phyloP scores from a whole-genome alignment of 2,113 vertebrate genomes.

The Rhineura floridana region DNA sequence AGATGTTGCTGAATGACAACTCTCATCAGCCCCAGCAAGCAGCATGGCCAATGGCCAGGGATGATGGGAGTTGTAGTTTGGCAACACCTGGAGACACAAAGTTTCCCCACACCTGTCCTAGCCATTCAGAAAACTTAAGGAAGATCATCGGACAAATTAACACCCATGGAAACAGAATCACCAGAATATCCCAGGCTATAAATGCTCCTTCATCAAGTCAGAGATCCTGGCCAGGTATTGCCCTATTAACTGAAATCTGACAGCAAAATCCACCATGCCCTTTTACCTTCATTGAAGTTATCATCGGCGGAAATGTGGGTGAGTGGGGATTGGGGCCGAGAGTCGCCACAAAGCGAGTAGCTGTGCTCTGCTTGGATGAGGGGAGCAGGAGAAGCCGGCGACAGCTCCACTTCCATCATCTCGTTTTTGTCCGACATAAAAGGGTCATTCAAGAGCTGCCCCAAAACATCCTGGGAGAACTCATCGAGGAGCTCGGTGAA shows the following conservation, averaged over 20 bases:
- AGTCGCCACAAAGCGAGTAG: slow-evolving; percentile 95
- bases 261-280: not conserved
- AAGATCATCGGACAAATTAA: not conserved
- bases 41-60: too few relatives aligned
- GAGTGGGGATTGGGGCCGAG: slow-evolving; percentile 91
- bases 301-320: slow-evolving; percentile 85
- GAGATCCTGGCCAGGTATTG: not conserved
- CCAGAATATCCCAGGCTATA: not conserved
- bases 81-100: too few relatives aligned
- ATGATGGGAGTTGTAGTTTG: too few relatives aligned
- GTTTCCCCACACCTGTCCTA: too few relatives aligned
- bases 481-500: slow-evolving; percentile 96
- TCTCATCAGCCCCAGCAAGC: too few relatives aligned
- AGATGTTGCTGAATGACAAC: too few relatives aligned
- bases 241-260: not conserved
- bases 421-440: slow-evolving; percentile 90
- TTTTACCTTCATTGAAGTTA: slow-evolving; percentile 86
- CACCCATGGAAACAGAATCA: not conserved
- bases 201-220: not conserved
- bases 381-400: slow-evolving; percentile 85
- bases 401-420: slow-evolving; percentile 85
- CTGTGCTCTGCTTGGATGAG: slow-evolving; percentile 97
- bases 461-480: slow-evolving; percentile 94
- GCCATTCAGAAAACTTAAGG: not conserved
- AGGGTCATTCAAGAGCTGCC: slow-evolving; percentile 95